Evolutionary conservation across 2,797 vertebrate species (phyloP).

Genomic region (Pitangus sulphuratus): DNA sequence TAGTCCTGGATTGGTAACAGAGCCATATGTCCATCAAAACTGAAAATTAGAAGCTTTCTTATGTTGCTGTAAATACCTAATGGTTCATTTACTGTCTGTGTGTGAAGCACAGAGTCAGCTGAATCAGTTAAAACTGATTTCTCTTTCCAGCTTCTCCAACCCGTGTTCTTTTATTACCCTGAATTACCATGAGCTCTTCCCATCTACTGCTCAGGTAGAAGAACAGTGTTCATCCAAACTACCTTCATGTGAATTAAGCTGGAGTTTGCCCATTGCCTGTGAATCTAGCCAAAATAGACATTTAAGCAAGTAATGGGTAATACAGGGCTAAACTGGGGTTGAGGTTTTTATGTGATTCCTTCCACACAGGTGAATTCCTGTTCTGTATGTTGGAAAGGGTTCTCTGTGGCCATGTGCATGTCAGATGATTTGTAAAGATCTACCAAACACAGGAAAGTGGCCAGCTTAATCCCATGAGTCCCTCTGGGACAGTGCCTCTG

Average conservation of each 20-base stretch:
- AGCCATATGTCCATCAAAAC: not conserved
- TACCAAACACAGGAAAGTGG: not conserved
- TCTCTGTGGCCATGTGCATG: not conserved
- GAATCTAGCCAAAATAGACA: not conserved
- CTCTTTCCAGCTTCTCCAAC: not conserved
- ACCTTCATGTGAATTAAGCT: not conserved
- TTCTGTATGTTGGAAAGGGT: not conserved
- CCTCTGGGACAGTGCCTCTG: not conserved
- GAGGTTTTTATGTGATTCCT: not conserved
- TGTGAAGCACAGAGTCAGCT: not conserved
- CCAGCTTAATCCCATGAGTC: not conserved
- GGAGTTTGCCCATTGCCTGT: not conserved
- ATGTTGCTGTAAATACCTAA: not conserved
- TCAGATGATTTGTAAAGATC: not conserved
- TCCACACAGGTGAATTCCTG: not conserved
- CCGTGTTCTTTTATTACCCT: not conserved
- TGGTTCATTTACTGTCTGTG: not conserved
- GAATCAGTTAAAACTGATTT: not conserved
- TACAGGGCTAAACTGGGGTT: not conserved
- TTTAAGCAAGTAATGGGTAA: not conserved
- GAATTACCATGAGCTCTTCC: not conserved
- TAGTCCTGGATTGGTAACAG: not conserved
- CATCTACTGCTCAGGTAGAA: not conserved
- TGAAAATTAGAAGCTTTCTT: not conserved
- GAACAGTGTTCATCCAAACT: not conserved